Conservation (phyloP, 1,140 invertebrate species). For the Acyrthosiphon pisum region DNA sequence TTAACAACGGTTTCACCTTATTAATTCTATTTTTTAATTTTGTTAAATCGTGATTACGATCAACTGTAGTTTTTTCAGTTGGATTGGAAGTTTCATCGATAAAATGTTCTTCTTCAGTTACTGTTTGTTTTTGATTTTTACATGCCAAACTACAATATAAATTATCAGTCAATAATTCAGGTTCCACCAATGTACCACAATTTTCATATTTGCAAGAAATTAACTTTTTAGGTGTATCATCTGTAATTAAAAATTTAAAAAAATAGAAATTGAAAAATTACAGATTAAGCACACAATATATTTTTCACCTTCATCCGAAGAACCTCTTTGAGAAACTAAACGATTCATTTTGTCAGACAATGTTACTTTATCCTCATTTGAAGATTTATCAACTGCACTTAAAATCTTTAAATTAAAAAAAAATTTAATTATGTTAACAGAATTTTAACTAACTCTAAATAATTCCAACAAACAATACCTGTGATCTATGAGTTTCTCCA, state of each 20-base stretch:
- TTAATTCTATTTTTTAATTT: conserved; percentile 45
- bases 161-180: conserved; percentile 24
- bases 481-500: background rate
- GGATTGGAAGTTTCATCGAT: background rate
- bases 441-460: background rate
- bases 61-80: background rate
- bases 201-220: conserved; percentile 31
- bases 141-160: conserved; percentile 41
- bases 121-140: conserved; percentile 3
- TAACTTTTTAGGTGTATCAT: background rate
- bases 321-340: background rate
- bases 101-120: background rate
- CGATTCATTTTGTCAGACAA: background rate
- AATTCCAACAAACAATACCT: background rate
- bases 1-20: conserved; percentile 28
- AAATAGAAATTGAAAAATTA: background rate
- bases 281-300: background rate
- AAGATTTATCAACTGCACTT: background rate
- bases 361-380: background rate
- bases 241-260: background rate
- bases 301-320: background rate
- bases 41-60: background rate
- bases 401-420: background rate
- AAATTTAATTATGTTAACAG: background rate
- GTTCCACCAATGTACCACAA: conserved; percentile 44